phyloP scores from a whole-genome alignment of 2,888 invertebrate species.

The Cecidostiba fungosa region DNA sequence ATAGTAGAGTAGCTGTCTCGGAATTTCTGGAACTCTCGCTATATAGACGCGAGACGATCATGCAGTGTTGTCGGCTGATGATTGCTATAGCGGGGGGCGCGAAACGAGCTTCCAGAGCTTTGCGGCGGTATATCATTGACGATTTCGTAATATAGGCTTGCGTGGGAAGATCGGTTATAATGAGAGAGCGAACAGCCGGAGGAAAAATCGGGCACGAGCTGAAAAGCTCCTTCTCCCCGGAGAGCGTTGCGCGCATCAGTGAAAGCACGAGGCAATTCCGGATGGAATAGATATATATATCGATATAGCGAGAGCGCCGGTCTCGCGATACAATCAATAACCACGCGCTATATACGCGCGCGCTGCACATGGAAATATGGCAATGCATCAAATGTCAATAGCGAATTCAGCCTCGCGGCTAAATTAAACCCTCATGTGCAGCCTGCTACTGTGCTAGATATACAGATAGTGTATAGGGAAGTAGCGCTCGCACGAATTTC shows the following conservation, averaged over 20 bases:
- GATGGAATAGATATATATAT: slow-evolving; percentile 27
- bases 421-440: background rate
- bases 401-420: slow-evolving; percentile 11
- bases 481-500: slow-evolving; percentile 19
- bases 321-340: slow-evolving; percentile 46
- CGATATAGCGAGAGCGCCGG: background rate
- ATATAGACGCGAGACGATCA: no score
- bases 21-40: background rate
- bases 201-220: background rate
- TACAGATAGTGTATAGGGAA: background rate
- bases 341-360: background rate
- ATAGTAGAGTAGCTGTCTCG: background rate
- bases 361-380: background rate
- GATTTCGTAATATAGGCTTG: background rate
- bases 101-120: background rate
- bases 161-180: background rate
- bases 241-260: slow-evolving; percentile 21
- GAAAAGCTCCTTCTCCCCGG: background rate
- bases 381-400: slow-evolving; percentile 24
- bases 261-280: slow-evolving; percentile 15
- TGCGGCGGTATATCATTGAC: background rate
- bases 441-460: background rate
- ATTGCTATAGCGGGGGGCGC: background rate
- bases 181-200: background rate
- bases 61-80: no score